Evolutionary conservation across 2,797 vertebrate genomes (phyloP), one percentile per base, ranked within the genome.

Genomic region (Chelidonichthys spinosus): DNA sequence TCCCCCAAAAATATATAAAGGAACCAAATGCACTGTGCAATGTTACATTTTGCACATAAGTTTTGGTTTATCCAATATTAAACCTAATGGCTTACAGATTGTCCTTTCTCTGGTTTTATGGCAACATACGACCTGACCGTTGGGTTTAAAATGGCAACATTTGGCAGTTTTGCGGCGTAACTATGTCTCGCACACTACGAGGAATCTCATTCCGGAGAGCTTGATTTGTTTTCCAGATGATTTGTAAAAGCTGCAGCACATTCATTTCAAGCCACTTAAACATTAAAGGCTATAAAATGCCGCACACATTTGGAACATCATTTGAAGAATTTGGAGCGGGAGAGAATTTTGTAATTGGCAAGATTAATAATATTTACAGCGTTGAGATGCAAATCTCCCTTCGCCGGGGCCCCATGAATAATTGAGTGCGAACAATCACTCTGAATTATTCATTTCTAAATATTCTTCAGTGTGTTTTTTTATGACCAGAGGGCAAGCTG

Each of bases 361-460:
- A 94, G 90, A 94, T 94, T 93, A 94, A 94, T 94, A 94, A 93
- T 93, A 94, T 94, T 95, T 95, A 94, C 93, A 94, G 89, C 91
- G 53, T 63, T 58, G 81, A 89, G 87, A 94, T 94, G 94, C 91
- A 94, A 94, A 94, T 94, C 92, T 93, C 90, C 85, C 92, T 91
- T 91, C 63, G 68, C 89, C 54, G 46, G 85, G 85, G 87, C 86
- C 72, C 90, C 91, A 94, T 94, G 92, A 95, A 95, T 95, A 94
- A 94, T 95, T 93, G 89, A 94, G 90, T 89, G 87, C 84, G 76
- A 94, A 94, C 92, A 94, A 94, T 94, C 92, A 95, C 89, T 93
- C 92, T 95, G 92, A 94, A 94, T 95, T 91, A 94, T 94, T 94
- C 87, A 95, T 94, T 92, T 92, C 92, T 92, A 94, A 94, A 94